Evolutionary conservation across 1,140 invertebrate genomes (phyloP), one percentile per base, ranked within the genome.

Genomic region (Homarus americanus): DNA sequence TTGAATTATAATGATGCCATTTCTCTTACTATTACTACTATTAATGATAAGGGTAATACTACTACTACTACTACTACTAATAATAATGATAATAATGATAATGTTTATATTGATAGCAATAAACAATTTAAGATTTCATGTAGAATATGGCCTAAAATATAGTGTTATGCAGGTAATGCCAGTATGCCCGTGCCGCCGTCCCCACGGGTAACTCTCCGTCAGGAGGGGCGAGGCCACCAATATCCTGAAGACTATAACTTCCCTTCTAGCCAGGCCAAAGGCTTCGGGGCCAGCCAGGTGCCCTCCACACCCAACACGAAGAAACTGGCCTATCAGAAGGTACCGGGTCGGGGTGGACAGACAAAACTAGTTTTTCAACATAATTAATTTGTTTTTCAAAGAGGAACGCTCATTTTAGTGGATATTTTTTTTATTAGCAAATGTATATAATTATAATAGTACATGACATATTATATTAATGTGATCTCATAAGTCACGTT

Each of bases 161-260:
- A 32, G 28, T 28, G 1, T 69, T 32, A 28, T 32, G 5, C 63
- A 69, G 63, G 63, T 69, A 32, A n/a, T 69, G n/a, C 5, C 15
- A 69, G n/a, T 4, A 69, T 32, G 28, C 28, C 41, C 28, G 76
- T 79, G 28, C 76, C 76, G 2, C 76, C 76, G 4, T 79, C 76
- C 7, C 76, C 76, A 44, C 41, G 12, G 28, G 76, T 79, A 28
- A 79, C 76, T 9, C 76, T 79, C 12, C 40, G 76, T 15, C 76
- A 79, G 76, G 12, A 40, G 4, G 76, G 76, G 24, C 76, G 76
- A 79, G 41, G 76, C n/a, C 76, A 79, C 15, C 41, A 79, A 20
- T 53, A 53, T 28, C 76, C 76, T 15, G 38, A 79, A 17, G 20
- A 79, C 24, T 79, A 79, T 44, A 17, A 76, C 36, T 76, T 76